Conservation (phyloP, 92 coral and sea anemone species). For the Anthopleura xanthogrammica region DNA sequence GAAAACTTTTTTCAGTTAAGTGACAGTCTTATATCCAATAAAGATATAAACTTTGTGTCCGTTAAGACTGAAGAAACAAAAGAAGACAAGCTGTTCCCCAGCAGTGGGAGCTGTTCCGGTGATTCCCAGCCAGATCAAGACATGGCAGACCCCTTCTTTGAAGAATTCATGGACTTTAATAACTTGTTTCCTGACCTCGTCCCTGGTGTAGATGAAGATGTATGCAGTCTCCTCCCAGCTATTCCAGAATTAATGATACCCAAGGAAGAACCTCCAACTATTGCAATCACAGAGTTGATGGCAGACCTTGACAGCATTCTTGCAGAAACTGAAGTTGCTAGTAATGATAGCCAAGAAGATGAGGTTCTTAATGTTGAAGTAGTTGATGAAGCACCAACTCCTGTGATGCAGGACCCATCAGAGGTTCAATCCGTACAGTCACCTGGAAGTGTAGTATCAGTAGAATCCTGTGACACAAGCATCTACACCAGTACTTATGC, state of each 20-base stretch:
- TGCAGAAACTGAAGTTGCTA: conserved; percentile 13
- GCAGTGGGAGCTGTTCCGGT: conserved; percentile 24
- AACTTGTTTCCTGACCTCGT: conserved; percentile 63
- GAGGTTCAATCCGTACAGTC: conserved; percentile 21
- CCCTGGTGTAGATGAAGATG: conserved; percentile 20
- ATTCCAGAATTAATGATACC: conserved; percentile 11
- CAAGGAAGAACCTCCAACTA: not conserved
- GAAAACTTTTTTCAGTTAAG: not conserved
- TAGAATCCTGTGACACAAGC: conserved; percentile 11
- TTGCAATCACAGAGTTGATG: conserved; percentile 3
- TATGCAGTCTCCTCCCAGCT: conserved; percentile 34
- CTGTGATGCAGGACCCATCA: conserved; percentile 10
- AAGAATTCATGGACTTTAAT: conserved; percentile 70
- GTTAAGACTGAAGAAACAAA: conserved; percentile 37
- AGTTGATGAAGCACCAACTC: conserved; percentile 38
- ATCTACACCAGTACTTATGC: conserved; percentile 5
- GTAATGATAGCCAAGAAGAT: not conserved
- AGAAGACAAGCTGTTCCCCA: conserved; percentile 12
- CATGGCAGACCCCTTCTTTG: conserved; percentile 71
- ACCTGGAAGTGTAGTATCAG: conserved; percentile 22
- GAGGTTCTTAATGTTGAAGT: conserved; percentile 36
- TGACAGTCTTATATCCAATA: not conserved
- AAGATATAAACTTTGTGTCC: conserved; percentile 17
- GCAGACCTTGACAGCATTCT: conserved; percentile 20
- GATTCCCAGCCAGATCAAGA: conserved; percentile 27